Conservation (phyloP, 2,113 vertebrate genomes). For the Silurus meridionalis region DNA sequence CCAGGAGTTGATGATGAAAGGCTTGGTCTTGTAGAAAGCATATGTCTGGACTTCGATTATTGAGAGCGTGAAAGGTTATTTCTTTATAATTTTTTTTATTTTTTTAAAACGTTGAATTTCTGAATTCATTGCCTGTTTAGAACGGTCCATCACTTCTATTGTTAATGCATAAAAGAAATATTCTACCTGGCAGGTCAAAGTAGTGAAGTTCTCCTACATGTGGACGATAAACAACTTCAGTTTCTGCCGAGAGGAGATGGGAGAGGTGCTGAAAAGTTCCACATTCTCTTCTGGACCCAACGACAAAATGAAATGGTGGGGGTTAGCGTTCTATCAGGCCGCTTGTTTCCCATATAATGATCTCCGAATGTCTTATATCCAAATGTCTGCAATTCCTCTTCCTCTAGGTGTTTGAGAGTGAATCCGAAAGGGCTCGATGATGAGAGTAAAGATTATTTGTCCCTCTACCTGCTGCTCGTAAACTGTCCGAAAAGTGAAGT, state of each 20-base stretch:
- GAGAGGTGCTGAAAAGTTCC: conserved; percentile 98
- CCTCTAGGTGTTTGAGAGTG: conserved; percentile 90
- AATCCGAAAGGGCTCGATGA: conserved; percentile 97
- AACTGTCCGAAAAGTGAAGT: conserved; percentile 99
- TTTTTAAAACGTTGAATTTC: background rate
- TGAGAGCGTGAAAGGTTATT: no score
- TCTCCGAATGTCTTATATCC: background rate
- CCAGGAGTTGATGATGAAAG: background rate
- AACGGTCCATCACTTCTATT: background rate
- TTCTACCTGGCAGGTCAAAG: conserved; percentile 83
- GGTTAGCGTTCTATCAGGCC: background rate
- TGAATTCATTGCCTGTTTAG: background rate
- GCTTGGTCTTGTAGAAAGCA: background rate
- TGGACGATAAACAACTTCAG: conserved; percentile 99
- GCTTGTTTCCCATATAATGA: background rate
- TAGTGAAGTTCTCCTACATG: conserved; percentile 99
- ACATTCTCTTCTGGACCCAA: conserved; percentile 98
- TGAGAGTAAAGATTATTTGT: conserved; percentile 98
- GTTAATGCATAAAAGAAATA: background rate
- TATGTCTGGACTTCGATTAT: no score
- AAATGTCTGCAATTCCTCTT: background rate
- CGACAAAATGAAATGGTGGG: conserved; percentile 97
- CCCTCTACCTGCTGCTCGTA: conserved; percentile 94
- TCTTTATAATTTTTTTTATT: background rate
- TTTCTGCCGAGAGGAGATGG: conserved; percentile 99